Evolutionary conservation across 1,140 invertebrate genomes (phyloP), one percentile per base, ranked within the genome.

Genomic region (Trichonephila inaurata): DNA sequence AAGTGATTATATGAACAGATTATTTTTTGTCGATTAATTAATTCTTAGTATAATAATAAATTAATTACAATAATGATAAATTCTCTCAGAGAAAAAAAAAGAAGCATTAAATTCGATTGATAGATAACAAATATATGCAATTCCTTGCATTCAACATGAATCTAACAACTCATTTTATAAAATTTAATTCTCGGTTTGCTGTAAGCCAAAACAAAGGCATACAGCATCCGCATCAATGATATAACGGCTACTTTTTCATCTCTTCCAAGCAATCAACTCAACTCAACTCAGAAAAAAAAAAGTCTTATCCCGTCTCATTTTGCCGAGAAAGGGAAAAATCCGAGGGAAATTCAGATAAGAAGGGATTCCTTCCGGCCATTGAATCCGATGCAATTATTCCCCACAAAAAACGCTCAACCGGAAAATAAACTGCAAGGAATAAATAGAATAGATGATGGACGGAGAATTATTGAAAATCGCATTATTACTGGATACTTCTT

Each of bases 381-480:
- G 89, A 81, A 44, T 64, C 18, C 19, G 44, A 91, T 77, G 72
- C 72, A 91, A 91, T 91, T 91, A 91, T 91, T 51, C 66, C 62
- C 19, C 40, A 33, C 58, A 58, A 61, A 91, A 82, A 82, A 61
- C n/a, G 24, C 2, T 51, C 21, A 14, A 72, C 14, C 33, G 33
- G 58, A 33, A 81, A 91, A 89, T 72, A 72, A 89, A 89, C 28
- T n/a, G 18, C 19, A 89, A 77, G n/a, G 51, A 81, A 91, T 91
- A 91, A 91, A 91, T 77, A 44, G 89, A 77, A 81, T 77, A 82
- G 62, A 82, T 77, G 72, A 61, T 60, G 28, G 60, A 85, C 60
- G 14, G 58, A 40, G 82, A 64, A 92, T 92, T 92, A 92, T 92
- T 92, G 90, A 92, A 92, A 92, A 92, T 92, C 90, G 81, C 81